Base-by-base conservation (phyloP, 2,113 vertebrate species). In the Myocastor coypus region DNA sequence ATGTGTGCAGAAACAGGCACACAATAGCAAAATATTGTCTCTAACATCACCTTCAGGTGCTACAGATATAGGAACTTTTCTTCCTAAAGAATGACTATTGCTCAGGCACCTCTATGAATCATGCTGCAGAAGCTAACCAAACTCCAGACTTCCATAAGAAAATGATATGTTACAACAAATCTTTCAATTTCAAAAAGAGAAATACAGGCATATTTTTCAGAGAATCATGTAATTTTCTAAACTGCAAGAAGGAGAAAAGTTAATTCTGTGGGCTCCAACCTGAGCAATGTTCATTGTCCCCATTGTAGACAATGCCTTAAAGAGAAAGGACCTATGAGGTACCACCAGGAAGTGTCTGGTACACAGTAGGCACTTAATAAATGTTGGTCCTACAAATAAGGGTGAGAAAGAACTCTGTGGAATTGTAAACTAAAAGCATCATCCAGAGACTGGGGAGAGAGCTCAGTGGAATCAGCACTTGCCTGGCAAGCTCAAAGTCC, bases 361-460 rank as follows among this genome's bases (percentile, higher is more conserved):
- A 82, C 7, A 34, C 32, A 69, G 16, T 24, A 94, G 40, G 11
- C 61, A 63, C 85, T 82, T 34, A 24, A 20, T 50, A 73, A 59
- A 61, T 82, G 68, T 73, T 91, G 78, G n/a, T 57, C 92, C 88
- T 34, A 55, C n/a, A 85, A 93, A 71, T 46, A 92, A 95, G 26
- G 7, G 30, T 34, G 82, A 92, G 82, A 94, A 87, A 82, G 40
- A 89, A 26, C 28, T 55, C 55, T 81, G 40, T 85, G 30, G 9
- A 84, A 24, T 37, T n/a, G n/a, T 78, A 63, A 92, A 75, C 2
- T 32, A n/a, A 66, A 87, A 69, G 63, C 78, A 20, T 55, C 19
- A 52, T 52, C 34, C 22, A 8, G 46, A 46, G 46, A 8, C 46
- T 8, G 8, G 46, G 46, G n/a, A n/a, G n/a, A n/a, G n/a, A n/a